Evolutionary conservation across 2,797 vertebrate genomes (phyloP).

Genomic region (Ctenochaetus hawaiiensis): DNA sequence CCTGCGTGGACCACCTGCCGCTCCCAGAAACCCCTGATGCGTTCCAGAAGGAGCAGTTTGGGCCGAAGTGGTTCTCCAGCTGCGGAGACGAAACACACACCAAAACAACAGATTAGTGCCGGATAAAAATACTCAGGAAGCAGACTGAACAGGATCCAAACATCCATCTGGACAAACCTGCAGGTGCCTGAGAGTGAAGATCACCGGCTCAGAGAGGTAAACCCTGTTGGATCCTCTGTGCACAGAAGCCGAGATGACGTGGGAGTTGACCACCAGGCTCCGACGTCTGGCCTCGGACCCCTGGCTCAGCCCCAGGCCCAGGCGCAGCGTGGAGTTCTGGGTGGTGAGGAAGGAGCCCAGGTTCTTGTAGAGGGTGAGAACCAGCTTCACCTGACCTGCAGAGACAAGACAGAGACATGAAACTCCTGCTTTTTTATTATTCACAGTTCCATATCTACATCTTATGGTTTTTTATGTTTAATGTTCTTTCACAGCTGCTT

Average conservation of each 20-base stretch:
- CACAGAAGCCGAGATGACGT: slow-evolving; percentile 93
- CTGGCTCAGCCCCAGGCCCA: slow-evolving; percentile 79
- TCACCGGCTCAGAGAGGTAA: slow-evolving; percentile 92
- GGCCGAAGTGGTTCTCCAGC: slow-evolving; percentile 94
- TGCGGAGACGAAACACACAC: slow-evolving; percentile 62
- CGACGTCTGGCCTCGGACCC: slow-evolving; percentile 76
- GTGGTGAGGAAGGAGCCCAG: slow-evolving; percentile 92
- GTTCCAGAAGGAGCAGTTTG: slow-evolving; percentile 98
- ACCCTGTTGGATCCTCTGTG: slow-evolving; percentile 93
- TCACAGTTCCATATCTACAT: background rate
- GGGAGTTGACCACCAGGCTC: slow-evolving; percentile 92
- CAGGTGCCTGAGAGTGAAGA: slow-evolving; percentile 92
- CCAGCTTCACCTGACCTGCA: slow-evolving; percentile 92
- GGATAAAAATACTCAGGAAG: background rate
- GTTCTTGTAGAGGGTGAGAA: slow-evolving; percentile 93
- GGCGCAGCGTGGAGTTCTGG: slow-evolving; percentile 90
- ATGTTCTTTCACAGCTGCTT: background rate
- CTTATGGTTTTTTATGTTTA: background rate
- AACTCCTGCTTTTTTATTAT: background rate
- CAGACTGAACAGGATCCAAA: background rate
- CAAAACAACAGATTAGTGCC: slow-evolving; percentile 10
- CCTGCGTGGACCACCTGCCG: slow-evolving; percentile 94
- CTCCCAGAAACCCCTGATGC: slow-evolving; percentile 91
- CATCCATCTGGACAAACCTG: slow-evolving; percentile 80
- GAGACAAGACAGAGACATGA: background rate